A percentile compares a stretch with the other conserved stretches of the same genome.
These are phyloP conservation scores for Danio aesculapii DNA, from an alignment of 2,797 vertebrate genomes.

Conservation along the genomic window DNA sequence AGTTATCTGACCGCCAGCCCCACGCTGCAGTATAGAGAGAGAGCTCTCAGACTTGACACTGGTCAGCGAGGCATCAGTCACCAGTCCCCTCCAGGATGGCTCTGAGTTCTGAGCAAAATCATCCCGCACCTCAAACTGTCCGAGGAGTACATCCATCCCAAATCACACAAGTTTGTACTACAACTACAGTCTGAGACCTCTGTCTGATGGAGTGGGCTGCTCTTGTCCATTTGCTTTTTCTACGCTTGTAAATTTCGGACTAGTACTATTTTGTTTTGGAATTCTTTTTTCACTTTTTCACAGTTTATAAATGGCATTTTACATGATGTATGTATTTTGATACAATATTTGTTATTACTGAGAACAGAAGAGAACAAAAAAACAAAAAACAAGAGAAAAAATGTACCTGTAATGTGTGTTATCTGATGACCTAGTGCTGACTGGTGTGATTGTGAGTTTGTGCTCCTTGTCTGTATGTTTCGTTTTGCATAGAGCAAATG, in stretches of 20 bases:
- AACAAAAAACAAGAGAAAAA: constrained; percentile 31
- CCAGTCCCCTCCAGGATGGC: constrained; percentile 86
- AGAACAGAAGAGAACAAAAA: constrained; percentile 30
- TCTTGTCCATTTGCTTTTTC: constrained; percentile 67
- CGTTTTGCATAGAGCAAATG: constrained; percentile 24
- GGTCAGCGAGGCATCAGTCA: constrained; percentile 93
- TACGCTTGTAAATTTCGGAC: constrained; percentile 63
- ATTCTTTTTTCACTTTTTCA: constrained; percentile 52
- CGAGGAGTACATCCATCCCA: constrained; percentile 94
- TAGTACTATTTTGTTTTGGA: constrained; percentile 49
- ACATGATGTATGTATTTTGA: constrained; percentile 59
- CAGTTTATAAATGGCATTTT: constrained; percentile 54
- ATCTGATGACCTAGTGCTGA: constrained; percentile 35
- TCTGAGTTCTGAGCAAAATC: constrained; percentile 88
- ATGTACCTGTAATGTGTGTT: constrained; percentile 27
- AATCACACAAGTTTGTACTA: constrained; percentile 95
- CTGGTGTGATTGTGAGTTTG: constrained; percentile 49
- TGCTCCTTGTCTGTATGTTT: constrained; percentile 40
- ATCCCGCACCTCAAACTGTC: constrained; percentile 92
- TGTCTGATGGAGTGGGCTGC: constrained; percentile 74
- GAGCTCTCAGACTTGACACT: constrained; percentile 92
- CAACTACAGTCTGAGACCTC: constrained; percentile 96
- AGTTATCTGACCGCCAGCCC: constrained; percentile 91
- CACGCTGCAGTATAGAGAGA: constrained; percentile 91
- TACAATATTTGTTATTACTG: constrained; percentile 54